phyloP scores from a whole-genome alignment of 2,113 vertebrate genomes.

The Thalassarche chlororhynchos region DNA sequence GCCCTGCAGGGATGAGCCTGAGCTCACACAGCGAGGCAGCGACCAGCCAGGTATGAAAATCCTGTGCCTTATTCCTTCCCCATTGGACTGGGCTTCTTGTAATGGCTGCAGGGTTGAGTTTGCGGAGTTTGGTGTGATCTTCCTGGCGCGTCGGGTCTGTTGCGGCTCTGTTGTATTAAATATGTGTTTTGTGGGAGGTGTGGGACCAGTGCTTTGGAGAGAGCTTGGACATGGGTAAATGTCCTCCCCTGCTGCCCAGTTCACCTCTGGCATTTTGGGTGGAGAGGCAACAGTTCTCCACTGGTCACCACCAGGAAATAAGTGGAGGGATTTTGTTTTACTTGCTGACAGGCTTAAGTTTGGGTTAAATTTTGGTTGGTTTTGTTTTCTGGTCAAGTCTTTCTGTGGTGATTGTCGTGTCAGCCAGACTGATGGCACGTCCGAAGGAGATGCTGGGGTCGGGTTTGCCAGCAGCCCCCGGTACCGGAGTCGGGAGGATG shows the following conservation, averaged over 20 bases:
- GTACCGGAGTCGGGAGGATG: fast-evolving
- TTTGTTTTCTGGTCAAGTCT: neutral
- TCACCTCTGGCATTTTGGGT: neutral
- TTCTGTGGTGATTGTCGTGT: fast-evolving
- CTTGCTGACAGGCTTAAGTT: neutral
- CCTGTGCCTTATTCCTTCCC: neutral
- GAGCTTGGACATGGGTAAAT: fast-evolving
- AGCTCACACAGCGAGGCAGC: neutral
- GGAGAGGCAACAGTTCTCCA: neutral
- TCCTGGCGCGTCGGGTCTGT: fast-evolving
- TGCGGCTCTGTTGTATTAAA: fast-evolving
- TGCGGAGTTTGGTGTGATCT: neutral
- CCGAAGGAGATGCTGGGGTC: neutral
- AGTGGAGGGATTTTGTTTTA: neutral
- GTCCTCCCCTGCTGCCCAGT: neutral
- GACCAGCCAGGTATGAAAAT: fast-evolving
- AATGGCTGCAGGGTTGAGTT: fast-evolving
- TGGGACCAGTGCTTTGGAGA: neutral
- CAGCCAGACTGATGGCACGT: neutral
- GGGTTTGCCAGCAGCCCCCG: neutral
- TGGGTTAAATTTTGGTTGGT: neutral
- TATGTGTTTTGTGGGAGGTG: neutral
- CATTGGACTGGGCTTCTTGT: fast-evolving
- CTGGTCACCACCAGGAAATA: neutral
- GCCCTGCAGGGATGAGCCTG: neutral